These are phyloP conservation scores for Venturia canescens DNA, from an alignment of 1,140 invertebrate genomes.

Conservation along the genomic window DNA sequence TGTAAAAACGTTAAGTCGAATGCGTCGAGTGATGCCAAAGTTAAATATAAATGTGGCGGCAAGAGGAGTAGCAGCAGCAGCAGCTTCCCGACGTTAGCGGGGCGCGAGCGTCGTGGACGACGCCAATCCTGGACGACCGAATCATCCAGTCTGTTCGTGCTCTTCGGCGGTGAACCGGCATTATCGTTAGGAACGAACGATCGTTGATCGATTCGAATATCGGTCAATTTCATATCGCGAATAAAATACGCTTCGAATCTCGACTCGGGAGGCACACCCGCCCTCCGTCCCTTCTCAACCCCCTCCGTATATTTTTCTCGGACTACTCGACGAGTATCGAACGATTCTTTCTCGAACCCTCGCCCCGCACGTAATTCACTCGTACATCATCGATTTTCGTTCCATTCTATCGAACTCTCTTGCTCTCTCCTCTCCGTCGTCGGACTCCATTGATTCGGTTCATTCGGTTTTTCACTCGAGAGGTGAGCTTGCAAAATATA, in stretches of 20 bases:
- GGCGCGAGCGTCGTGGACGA: conserved; percentile 49
- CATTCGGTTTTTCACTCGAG: neutral
- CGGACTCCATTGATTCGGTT: neutral
- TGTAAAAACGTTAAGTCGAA: conserved; percentile 65
- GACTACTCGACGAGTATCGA: neutral
- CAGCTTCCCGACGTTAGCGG: neutral
- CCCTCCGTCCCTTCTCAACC: neutral
- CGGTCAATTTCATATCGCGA: conserved; percentile 39
- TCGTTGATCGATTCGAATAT: conserved; percentile 48
- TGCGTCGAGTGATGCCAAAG: conserved; percentile 76
- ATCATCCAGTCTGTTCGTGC: conserved; percentile 73
- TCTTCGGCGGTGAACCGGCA: conserved; percentile 64
- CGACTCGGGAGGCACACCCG: neutral
- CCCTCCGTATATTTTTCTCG: neutral
- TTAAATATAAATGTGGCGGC: conserved; percentile 76
- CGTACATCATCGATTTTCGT: neutral
- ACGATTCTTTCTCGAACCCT: neutral
- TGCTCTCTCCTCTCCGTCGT: neutral
- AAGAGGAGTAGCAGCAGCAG: conserved; percentile 61
- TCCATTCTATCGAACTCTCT: neutral
- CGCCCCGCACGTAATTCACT: neutral
- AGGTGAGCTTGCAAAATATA: neutral
- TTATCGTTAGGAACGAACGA: conserved; percentile 54
- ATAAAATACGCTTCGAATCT: neutral
- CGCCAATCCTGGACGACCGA: conserved; percentile 70